Base-by-base conservation (phyloP, 2,113 vertebrate genomes). In the Phylloscopus trochilus region DNA sequence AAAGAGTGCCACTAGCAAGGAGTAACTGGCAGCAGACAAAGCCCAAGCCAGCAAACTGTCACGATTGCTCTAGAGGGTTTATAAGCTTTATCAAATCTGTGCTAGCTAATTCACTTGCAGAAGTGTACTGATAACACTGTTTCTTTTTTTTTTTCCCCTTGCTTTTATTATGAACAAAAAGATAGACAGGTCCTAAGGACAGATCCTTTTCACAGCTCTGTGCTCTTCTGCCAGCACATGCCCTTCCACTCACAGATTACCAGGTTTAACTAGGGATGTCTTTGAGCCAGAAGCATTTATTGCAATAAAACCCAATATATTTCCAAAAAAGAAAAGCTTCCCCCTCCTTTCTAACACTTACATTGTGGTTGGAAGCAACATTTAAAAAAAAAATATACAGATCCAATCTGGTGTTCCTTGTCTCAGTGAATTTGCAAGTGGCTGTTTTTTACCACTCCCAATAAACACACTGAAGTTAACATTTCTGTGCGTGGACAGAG, bases 21-120 rank as follows among this genome's bases (percentile, higher is more conserved):
- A 98, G 97, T 98, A 98, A 98, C 98, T 99, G 98, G 98, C 98
- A 98, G 98, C 97, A 98, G 98, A 98, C 97, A 97, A 97, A 98
- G 97, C 97, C 97, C 97, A 80, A 96, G 95, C 89, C 94, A 97
- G 91, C 94, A 97, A 97, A 97, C 98, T 98, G 98, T 98, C 98
- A 98, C 90, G 28, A 94, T 96, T 95, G 96, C 96, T 98, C 97
- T 96, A 95, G 98, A 98, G 97, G 97, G 97, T 97, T 98, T 97
- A 97, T 97, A 97, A 98, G 97, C 97, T 98, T 98, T 98, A 98
- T 99, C 98, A 98, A 98, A 98, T 98, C 97, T 97, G 97, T 97
- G 97, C 97, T 97, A 97, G 98, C 98, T 99, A 98, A 99, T 99
- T 98, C 98, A 98, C 98, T 98, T 98, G 98, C 97, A 97, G 97